Evolutionary conservation across 2,113 vertebrate genomes (phyloP).

Genomic region (Sylvilagus bachmani): DNA sequence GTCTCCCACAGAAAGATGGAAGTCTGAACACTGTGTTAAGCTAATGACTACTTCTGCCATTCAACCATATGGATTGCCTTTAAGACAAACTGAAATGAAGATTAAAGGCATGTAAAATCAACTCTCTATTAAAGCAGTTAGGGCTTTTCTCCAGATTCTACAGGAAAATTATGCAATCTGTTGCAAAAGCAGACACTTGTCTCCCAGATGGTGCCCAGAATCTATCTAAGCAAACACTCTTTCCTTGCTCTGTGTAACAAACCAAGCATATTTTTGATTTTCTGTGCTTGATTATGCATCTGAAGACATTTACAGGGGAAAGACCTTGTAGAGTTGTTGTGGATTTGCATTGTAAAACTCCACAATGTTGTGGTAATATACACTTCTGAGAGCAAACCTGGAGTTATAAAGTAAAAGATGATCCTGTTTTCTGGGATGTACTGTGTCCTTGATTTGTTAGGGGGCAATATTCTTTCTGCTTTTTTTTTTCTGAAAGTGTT

Average conservation of each 20-base stretch:
- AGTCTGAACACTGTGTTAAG: constrained; percentile 85
- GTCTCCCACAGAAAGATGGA: constrained; percentile 83
- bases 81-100: constrained; percentile 89
- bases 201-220: constrained; percentile 89
- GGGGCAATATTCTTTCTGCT: constrained; percentile 5
- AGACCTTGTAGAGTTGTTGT: constrained; percentile 50
- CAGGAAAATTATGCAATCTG: constrained; percentile 90
- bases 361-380: constrained; percentile 61
- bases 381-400: constrained; percentile 64
- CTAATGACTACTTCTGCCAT: constrained; percentile 88
- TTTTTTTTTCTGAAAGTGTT: constrained; percentile 11
- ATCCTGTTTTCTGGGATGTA: constrained; percentile 35
- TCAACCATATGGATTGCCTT: constrained; percentile 90
- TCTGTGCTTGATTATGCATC: constrained; percentile 78
- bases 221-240: constrained; percentile 87
- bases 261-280: constrained; percentile 81
- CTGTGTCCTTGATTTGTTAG: constrained; percentile 35
- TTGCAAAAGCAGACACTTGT: constrained; percentile 89
- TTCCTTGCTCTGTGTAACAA: constrained; percentile 84
- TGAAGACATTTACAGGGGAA: constrained; percentile 82
- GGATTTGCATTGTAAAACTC: constrained; percentile 80
- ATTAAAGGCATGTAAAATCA: constrained; percentile 89
- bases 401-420: constrained; percentile 69
- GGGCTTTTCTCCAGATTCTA: constrained; percentile 89
- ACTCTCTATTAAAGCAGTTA: constrained; percentile 90